Evolutionary conservation across 2,888 invertebrate genomes (phyloP).

Genomic region (Apotomis betuletana): DNA sequence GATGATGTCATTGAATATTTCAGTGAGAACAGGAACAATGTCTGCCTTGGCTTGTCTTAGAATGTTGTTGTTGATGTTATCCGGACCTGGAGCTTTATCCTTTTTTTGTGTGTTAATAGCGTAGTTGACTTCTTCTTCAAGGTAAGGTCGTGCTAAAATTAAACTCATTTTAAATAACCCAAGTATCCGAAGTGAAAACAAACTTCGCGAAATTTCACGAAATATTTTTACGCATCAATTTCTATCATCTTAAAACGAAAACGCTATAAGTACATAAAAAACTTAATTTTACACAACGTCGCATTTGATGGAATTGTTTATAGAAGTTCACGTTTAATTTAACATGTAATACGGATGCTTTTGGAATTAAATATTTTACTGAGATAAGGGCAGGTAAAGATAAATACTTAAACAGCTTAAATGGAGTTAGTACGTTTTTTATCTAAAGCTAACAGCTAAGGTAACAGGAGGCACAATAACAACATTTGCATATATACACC

Average conservation of each 20-base stretch:
- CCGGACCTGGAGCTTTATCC: too few relatives aligned
- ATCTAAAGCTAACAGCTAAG: neutral
- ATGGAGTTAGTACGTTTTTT: neutral
- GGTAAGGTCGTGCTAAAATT: constrained; percentile 11
- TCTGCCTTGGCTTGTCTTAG: too few relatives aligned
- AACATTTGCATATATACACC: constrained; percentile 32
- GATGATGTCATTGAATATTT: too few relatives aligned
- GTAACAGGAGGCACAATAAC: constrained; percentile 25
- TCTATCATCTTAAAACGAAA: neutral
- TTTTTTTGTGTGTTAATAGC: too few relatives aligned
- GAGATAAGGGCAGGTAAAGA: neutral
- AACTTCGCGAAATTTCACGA: constrained; percentile 20
- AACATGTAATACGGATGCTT: neutral
- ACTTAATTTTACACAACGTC: neutral
- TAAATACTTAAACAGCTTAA: neutral
- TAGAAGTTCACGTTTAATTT: neutral
- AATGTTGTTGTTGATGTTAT: too few relatives aligned
- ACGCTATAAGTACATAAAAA: neutral
- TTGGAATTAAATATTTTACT: neutral
- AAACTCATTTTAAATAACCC: constrained; percentile 17
- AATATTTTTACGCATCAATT: constrained; percentile 10
- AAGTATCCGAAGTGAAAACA: constrained; percentile 20
- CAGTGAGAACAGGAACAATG: too few relatives aligned
- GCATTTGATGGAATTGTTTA: neutral
- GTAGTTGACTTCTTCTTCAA: too few relatives aligned